These are phyloP conservation scores for Anthoptus insignis DNA, from an alignment of 2,888 invertebrate species.

Conservation along the genomic window DNA sequence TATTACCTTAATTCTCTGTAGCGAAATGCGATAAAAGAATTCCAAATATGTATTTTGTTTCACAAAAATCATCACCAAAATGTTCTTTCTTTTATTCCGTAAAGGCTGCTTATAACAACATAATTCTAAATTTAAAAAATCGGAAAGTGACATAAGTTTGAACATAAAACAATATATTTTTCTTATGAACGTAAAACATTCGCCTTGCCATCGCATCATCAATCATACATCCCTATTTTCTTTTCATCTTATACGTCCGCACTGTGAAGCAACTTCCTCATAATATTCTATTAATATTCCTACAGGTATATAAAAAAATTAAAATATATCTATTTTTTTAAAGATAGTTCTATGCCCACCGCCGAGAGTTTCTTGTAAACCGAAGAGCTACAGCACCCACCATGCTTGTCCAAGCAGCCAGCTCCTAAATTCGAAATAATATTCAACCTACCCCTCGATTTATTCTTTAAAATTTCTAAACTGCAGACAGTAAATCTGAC, in stretches of 20 bases:
- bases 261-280: constrained; percentile 1
- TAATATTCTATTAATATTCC: not conserved
- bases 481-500: too few species aligned
- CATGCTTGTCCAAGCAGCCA: too few species aligned
- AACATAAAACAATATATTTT: constrained; percentile 10
- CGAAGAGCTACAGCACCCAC: not conserved
- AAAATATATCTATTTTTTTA: too few species aligned
- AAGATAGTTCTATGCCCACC: not conserved
- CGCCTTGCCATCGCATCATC: not conserved
- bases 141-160: not conserved
- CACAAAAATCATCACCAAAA: not conserved
- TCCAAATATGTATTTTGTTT: not conserved
- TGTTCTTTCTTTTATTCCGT: constrained; percentile 4
- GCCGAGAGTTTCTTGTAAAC: not conserved
- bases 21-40: not conserved
- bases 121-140: constrained; percentile 21
- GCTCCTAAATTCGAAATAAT: too few species aligned
- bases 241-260: not conserved
- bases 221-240: not conserved
- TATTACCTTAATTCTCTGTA: not conserved
- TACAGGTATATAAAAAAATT: not conserved
- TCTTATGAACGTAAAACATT: constrained; percentile 17
- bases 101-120: constrained; percentile 13
- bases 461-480: too few species aligned
- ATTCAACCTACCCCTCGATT: too few species aligned